Evolutionary conservation across 2,888 invertebrate genomes (phyloP).

Genomic region (Pandemis cinnamomeana): DNA sequence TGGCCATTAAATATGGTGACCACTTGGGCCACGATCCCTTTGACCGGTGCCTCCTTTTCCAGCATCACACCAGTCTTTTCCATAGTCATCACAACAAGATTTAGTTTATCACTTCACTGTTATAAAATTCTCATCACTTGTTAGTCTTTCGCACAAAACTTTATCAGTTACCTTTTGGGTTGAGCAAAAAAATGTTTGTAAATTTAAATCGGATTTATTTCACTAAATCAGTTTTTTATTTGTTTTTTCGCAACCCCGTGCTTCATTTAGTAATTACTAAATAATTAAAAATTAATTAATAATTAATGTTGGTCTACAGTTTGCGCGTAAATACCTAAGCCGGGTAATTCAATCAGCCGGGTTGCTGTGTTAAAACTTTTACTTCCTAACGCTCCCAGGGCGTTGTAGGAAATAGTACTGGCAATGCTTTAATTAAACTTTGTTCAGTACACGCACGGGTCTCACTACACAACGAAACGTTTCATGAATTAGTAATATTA

Average conservation of each 20-base stretch:
- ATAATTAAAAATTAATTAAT: too few relatives aligned
- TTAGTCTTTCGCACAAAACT: background rate
- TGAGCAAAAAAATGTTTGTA: too few relatives aligned
- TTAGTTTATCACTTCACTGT: slow-evolving; percentile 44
- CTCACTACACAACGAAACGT: slow-evolving; percentile 4
- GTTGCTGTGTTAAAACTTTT: slow-evolving; percentile 26
- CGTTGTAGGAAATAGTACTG: slow-evolving; percentile 22
- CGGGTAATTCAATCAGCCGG: slow-evolving; percentile 24
- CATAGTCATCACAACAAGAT: slow-evolving; percentile 70
- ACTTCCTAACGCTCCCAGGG: slow-evolving; percentile 34
- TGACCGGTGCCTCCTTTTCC: slow-evolving; percentile 78
- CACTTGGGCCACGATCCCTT: slow-evolving; percentile 81
- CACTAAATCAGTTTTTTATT: too few relatives aligned
- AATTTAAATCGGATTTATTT: background rate
- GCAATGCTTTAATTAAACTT: slow-evolving; percentile 28
- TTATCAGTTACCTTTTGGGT: background rate
- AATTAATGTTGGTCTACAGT: slow-evolving; percentile 4
- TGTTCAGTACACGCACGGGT: slow-evolving; percentile 17
- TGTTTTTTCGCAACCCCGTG: background rate
- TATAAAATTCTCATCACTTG: slow-evolving; percentile 32
- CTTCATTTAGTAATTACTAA: background rate
- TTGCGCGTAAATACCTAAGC: slow-evolving; percentile 5
- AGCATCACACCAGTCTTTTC: slow-evolving; percentile 67
- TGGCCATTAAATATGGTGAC: slow-evolving; percentile 82
- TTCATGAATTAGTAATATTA: slow-evolving; percentile 1